phyloP scores from a whole-genome alignment of 2,113 vertebrate genomes.

The Trachemys scripta region DNA sequence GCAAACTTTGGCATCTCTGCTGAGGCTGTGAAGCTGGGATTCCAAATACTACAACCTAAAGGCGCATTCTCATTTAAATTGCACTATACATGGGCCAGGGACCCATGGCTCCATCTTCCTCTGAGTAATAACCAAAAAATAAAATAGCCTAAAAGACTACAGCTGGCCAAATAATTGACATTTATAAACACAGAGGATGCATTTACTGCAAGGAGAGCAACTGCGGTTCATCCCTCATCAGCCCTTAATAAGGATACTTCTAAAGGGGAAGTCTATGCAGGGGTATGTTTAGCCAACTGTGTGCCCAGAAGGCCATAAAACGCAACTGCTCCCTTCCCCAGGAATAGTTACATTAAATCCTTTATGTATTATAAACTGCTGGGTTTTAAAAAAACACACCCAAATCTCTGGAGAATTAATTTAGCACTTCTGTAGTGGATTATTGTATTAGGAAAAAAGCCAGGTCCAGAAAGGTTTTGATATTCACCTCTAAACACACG shows the following conservation, averaged over 20 bases:
- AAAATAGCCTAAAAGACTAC: slow-evolving; percentile 66
- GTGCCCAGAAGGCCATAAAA: slow-evolving; percentile 78
- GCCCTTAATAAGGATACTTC: slow-evolving; percentile 68
- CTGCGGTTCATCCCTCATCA: slow-evolving; percentile 75
- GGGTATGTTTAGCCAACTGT: slow-evolving; percentile 69
- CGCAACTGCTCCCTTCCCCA: slow-evolving; percentile 35
- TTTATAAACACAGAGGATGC: slow-evolving; percentile 76
- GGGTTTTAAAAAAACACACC: neutral
- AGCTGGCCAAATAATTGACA: slow-evolving; percentile 71
- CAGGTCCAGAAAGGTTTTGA: slow-evolving; percentile 19
- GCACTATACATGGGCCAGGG: slow-evolving; percentile 61
- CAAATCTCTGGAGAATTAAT: slow-evolving; percentile 1
- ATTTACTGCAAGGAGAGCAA: slow-evolving; percentile 63
- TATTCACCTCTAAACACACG: slow-evolving; percentile 27
- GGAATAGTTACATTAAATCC: slow-evolving; percentile 62
- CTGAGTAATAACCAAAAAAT: slow-evolving; percentile 71
- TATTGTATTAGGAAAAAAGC: slow-evolving; percentile 41
- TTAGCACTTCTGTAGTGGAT: slow-evolving; percentile 23
- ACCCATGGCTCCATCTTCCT: slow-evolving; percentile 66
- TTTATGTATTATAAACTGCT: slow-evolving; percentile 29
- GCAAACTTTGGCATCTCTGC: slow-evolving; percentile 41
- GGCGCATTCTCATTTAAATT: slow-evolving; percentile 64
- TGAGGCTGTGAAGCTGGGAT: neutral
- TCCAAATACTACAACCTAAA: neutral
- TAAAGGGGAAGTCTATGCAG: slow-evolving; percentile 59